phyloP scores from a whole-genome alignment of 1,140 invertebrate genomes.

The Drosophila malerkotliana region DNA sequence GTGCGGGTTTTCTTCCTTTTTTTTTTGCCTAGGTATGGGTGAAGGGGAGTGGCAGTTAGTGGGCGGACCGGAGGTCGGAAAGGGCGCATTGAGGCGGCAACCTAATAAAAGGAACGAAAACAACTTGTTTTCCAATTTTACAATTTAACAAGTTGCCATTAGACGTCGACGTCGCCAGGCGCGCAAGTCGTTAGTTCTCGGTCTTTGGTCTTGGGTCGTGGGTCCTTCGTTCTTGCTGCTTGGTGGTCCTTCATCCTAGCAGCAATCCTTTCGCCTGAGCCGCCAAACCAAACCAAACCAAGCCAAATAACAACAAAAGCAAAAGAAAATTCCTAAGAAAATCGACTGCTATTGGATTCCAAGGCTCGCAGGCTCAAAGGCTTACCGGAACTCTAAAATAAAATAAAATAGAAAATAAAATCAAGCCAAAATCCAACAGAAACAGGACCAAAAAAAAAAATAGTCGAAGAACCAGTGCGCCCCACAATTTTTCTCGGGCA shows the following conservation, averaged over 20 bases:
- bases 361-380: constrained; percentile 56
- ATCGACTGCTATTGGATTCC: constrained; percentile 80
- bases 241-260: constrained; percentile 9
- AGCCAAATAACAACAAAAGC: constrained; percentile 44
- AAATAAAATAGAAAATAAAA: constrained; percentile 50
- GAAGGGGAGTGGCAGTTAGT: neutral
- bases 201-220: constrained; percentile 36
- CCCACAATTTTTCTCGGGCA: constrained; percentile 66
- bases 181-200: constrained; percentile 61
- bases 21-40: neutral
- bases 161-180: constrained; percentile 54
- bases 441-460: constrained; percentile 39
- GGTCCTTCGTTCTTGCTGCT: constrained; percentile 27
- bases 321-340: constrained; percentile 74
- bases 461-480: constrained; percentile 10
- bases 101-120: constrained; percentile 83
- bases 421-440: constrained; percentile 41
- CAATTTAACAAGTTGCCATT: constrained; percentile 83
- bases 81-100: constrained; percentile 74
- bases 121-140: constrained; percentile 84
- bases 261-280: constrained; percentile 65
- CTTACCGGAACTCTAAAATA: constrained; percentile 47
- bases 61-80: constrained; percentile 3
- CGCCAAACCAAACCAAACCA: constrained; percentile 14
- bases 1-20: constrained; percentile 14